Base-by-base conservation (phyloP, 35 echinoderm and acorn worm genomes). In the Acanthaster planci region DNA sequence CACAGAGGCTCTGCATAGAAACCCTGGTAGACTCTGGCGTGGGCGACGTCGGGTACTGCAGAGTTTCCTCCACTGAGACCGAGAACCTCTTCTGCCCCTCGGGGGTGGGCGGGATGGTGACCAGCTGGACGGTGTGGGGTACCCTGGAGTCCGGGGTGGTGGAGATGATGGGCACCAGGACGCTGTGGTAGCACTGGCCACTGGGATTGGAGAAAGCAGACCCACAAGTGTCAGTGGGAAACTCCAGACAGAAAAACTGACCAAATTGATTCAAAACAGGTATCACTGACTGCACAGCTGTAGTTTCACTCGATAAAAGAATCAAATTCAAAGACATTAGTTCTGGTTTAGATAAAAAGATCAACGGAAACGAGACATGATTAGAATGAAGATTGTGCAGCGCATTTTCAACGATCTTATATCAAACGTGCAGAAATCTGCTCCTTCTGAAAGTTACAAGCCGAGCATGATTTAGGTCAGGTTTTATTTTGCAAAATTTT, bases 1-100 rank as follows among this genome's bases (percentile, higher is more conserved):
- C 87, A 76, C 87, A 89, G 15, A 89, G 59, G n/a, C 88, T 84
- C 39, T 30, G 82, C n/a, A 51, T 27, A 7, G 30, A 83, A 22
- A 68, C 59, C n/a, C 52, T 58, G 8, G 57, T 54, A 1, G 58
- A 21, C 52, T 84, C 68, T 0, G 76, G 89, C 19, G 76, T 84
- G 17, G 79, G 82, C 6, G 52, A 40, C 52, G 57, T 27, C 38
- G 82, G 90, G 38, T 54, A 77, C 38, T 53, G 54, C 57, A 78
- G 42, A n/a, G 81, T 87, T 34, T 97, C 81, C 27, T 87, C 86
- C n/a, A 97, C 82, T 39, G 88, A 78, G 16, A 97, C 79, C 2
- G 85, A 93, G 80, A 97, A 90, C 35, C 84, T 90, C 77, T 93
- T 93, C 67, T 93, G 84, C 6, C 95, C 95, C 7, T 97, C 91